phyloP scores from a whole-genome alignment of 2,888 invertebrate species.

The Aphodius granarius region DNA sequence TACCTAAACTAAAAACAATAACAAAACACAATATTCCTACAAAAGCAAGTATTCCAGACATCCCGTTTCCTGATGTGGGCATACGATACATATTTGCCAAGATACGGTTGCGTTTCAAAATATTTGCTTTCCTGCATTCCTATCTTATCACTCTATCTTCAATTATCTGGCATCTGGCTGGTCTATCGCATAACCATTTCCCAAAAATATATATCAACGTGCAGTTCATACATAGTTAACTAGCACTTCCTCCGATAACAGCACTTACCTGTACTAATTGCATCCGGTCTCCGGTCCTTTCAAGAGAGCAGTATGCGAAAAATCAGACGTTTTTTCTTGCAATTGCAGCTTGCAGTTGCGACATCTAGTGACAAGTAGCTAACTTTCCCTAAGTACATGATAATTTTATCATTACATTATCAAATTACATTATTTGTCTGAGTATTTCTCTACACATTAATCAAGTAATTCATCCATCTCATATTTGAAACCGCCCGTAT shows the following conservation, averaged over 20 bases:
- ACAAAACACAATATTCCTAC: too few species aligned
- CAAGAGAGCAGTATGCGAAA: too few species aligned
- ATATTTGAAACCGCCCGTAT: not conserved
- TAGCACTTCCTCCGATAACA: not conserved
- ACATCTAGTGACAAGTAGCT: not conserved
- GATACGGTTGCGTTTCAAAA: not conserved
- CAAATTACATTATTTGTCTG: not conserved
- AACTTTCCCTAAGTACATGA: too few species aligned
- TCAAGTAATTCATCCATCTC: not conserved
- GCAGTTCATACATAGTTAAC: not conserved
- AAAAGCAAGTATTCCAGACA: too few species aligned
- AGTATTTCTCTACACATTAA: not conserved
- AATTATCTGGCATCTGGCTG: not conserved
- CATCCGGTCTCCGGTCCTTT: too few species aligned
- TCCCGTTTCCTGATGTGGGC: not conserved
- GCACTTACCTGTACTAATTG: not conserved
- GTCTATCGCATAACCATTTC: not conserved
- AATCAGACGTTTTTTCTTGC: too few species aligned
- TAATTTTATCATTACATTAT: not conserved
- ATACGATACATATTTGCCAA: not conserved
- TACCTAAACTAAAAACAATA: too few species aligned
- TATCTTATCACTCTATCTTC: not conserved
- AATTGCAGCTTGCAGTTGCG: not conserved
- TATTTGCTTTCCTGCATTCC: not conserved
- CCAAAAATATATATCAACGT: not conserved